A percentile compares a stretch with the other conserved stretches of the same genome.
Conservation (phyloP, 2,797 vertebrate genomes). For the Sitta carolinensis region DNA sequence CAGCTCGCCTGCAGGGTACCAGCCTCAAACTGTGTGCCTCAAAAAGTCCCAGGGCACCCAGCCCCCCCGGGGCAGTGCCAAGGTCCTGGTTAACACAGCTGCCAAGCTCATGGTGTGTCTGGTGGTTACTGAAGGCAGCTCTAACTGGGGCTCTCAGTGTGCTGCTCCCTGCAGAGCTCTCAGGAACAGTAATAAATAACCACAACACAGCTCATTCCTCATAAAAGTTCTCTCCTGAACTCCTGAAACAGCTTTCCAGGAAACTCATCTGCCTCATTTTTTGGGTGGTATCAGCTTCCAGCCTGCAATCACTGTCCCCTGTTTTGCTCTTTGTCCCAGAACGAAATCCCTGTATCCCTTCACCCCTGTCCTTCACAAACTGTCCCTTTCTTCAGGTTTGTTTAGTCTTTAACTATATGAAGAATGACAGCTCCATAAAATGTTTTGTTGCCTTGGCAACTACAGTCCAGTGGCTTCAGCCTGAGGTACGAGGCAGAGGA, state of each 20-base stretch:
- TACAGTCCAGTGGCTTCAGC: constrained; percentile 1
- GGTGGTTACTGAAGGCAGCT: background rate
- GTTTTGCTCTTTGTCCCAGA: background rate
- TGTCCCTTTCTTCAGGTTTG: background rate
- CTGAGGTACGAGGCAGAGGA: background rate
- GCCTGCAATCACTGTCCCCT: background rate
- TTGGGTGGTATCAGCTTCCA: background rate
- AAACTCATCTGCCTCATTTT: background rate
- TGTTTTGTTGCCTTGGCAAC: constrained; percentile 60
- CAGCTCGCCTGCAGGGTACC: background rate
- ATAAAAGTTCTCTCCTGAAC: background rate
- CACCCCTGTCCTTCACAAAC: background rate
- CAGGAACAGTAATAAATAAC: background rate
- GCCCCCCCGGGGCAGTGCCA: background rate
- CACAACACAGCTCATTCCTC: background rate
- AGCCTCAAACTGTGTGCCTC: fast-evolving
- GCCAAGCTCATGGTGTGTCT: fast-evolving
- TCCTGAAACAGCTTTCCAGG: background rate
- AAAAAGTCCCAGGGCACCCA: background rate
- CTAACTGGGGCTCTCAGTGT: background rate
- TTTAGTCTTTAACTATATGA: background rate
- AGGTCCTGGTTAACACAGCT: background rate
- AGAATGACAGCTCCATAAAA: constrained; percentile 10
- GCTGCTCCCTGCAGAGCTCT: constrained; percentile 7
- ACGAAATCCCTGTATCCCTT: background rate